Conservation (phyloP, 2,113 vertebrate genomes). For the Apistogramma diplotaenia region DNA sequence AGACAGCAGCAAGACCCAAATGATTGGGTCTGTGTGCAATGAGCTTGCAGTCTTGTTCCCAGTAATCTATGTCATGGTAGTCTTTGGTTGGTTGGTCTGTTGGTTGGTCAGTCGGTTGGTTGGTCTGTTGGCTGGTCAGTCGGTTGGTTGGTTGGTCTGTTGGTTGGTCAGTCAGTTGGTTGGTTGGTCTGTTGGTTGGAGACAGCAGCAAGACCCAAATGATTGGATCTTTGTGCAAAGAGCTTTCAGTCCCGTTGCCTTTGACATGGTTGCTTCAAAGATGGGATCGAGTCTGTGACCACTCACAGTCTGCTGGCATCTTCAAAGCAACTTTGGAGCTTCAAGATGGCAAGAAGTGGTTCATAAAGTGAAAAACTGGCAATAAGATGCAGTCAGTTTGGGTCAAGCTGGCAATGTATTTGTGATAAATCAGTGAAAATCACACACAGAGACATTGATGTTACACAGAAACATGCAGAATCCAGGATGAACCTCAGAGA, state of each 20-base stretch:
- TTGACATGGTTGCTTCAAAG: background rate
- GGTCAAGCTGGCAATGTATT: background rate
- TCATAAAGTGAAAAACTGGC: background rate
- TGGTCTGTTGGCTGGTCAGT: too few relatives aligned
- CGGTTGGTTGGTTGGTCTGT: too few relatives aligned
- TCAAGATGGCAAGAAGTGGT: too few relatives aligned
- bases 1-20: background rate
- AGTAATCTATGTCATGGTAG: too few relatives aligned
- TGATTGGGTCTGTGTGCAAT: too few relatives aligned
- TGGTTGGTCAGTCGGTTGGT: too few relatives aligned
- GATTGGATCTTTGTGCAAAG: background rate
- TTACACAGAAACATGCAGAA: background rate
- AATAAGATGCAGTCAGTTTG: background rate
- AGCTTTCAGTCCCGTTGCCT: background rate
- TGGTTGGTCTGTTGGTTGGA: too few relatives aligned
- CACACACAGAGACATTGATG: too few relatives aligned
- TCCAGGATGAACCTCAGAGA: background rate
- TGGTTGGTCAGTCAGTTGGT: too few relatives aligned
- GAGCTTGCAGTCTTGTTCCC: too few relatives aligned
- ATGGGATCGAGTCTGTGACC: background rate
- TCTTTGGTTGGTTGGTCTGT: too few relatives aligned
- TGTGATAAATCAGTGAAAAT: background rate
- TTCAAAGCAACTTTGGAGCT: background rate
- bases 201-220: background rate
- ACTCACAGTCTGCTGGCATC: background rate